These are phyloP conservation scores for Drosophila ficusphila DNA, from an alignment of 1,140 invertebrate species.

Conservation along the genomic window DNA sequence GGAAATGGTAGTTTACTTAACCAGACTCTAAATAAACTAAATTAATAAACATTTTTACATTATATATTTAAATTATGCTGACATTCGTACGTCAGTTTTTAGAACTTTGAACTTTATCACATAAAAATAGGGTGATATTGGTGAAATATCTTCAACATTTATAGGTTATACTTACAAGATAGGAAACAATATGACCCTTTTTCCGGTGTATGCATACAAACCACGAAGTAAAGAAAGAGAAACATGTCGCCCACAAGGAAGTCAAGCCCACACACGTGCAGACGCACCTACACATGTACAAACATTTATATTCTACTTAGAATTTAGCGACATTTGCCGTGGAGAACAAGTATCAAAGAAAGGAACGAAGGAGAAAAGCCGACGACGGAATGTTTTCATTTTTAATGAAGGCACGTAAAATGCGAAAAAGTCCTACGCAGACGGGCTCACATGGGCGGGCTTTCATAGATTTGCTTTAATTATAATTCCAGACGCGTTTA, in stretches of 20 bases:
- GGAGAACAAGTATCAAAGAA: constrained; percentile 12
- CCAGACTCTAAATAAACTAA: too few relatives aligned
- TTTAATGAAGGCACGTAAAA: constrained; percentile 83
- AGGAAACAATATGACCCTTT: too few relatives aligned
- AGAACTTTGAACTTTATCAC: too few relatives aligned
- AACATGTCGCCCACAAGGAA: constrained; percentile 56
- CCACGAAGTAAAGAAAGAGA: constrained; percentile 26
- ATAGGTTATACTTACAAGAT: too few relatives aligned
- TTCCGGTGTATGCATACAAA: constrained; percentile 18
- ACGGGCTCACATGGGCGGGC: constrained; percentile 21
- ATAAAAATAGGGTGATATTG: too few relatives aligned
- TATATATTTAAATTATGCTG: too few relatives aligned
- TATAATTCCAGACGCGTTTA: constrained; percentile 82
- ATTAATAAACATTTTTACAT: too few relatives aligned
- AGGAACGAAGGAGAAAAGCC: constrained; percentile 23
- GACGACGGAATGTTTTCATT: constrained; percentile 77
- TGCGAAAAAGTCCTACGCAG: constrained; percentile 67
- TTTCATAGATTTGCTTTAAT: constrained; percentile 81
- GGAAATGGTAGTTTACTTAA: too few relatives aligned
- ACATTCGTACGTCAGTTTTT: too few relatives aligned
- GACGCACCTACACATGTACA: constrained; percentile 38
- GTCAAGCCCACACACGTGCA: constrained; percentile 33
- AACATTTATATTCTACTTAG: constrained; percentile 79
- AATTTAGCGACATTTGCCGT: constrained; percentile 62
- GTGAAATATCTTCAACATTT: too few relatives aligned